These are phyloP conservation scores for Syrista parreyssii DNA, from an alignment of 2,888 invertebrate genomes.

Conservation along the genomic window DNA sequence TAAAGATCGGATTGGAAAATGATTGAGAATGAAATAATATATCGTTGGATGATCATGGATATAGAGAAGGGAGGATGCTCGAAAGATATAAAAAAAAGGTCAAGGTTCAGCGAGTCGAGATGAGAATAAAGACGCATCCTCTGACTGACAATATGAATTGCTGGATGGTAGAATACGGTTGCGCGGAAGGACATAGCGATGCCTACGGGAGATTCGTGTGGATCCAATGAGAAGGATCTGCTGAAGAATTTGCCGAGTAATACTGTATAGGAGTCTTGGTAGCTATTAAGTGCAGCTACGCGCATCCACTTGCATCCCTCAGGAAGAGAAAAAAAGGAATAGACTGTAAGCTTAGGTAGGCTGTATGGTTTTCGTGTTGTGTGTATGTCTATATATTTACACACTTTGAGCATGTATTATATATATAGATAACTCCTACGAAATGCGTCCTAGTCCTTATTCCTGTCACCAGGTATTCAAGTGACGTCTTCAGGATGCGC, in stretches of 20 bases:
- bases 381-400: too few species aligned
- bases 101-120: background rate
- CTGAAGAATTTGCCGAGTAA: conserved; percentile 63
- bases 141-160: background rate
- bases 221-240: conserved; percentile 11
- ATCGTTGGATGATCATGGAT: background rate
- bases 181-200: conserved; percentile 46
- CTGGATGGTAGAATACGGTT: conserved; percentile 18
- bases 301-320: background rate
- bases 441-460: background rate
- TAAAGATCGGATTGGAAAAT: background rate
- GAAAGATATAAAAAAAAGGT: background rate
- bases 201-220: conserved; percentile 30
- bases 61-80: background rate
- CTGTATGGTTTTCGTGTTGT: background rate
- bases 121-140: background rate
- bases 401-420: too few species aligned
- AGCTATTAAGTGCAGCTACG: conserved; percentile 47
- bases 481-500: background rate
- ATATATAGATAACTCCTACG: background rate
- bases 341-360: background rate
- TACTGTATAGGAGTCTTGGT: conserved; percentile 1
- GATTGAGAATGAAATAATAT: background rate
- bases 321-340: background rate
- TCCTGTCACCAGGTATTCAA: background rate